Conservation (phyloP, 2,797 vertebrate genomes). For the Trachops cirrhosus region DNA sequence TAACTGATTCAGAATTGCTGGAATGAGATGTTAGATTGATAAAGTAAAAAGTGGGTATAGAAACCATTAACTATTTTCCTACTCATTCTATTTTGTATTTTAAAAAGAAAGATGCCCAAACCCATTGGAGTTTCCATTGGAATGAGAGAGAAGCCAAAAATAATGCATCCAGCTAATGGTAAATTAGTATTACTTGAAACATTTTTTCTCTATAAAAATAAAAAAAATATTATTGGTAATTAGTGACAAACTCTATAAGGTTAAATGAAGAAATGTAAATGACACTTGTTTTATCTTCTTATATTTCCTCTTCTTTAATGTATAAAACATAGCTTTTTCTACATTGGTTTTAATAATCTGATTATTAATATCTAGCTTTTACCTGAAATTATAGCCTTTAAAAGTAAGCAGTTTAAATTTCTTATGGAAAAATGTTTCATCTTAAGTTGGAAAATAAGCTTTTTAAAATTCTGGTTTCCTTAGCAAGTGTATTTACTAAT, state of each 20-base stretch:
- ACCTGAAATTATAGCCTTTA: neutral
- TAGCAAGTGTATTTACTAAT: neutral
- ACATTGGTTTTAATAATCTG: neutral
- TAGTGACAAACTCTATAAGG: neutral
- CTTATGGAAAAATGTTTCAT: neutral
- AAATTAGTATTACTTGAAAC: neutral
- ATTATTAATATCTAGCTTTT: neutral
- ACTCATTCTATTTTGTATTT: neutral
- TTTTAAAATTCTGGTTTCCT: neutral
- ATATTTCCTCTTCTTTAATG: neutral
- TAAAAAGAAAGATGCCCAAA: neutral
- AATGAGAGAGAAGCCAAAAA: neutral
- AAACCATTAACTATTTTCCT: neutral
- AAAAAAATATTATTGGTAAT: neutral
- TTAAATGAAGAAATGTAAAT: neutral
- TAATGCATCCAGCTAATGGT: neutral
- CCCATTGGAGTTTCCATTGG: neutral
- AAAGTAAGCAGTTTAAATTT: neutral
- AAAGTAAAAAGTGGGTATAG: slow-evolving; percentile 50
- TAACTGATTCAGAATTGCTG: slow-evolving; percentile 73
- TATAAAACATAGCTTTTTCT: neutral
- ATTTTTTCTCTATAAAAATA: neutral
- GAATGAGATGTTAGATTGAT: slow-evolving; percentile 76
- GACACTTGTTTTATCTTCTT: neutral
- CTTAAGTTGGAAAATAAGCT: neutral